Conservation (phyloP, 2,797 vertebrate species). For the Mus caroli region DNA sequence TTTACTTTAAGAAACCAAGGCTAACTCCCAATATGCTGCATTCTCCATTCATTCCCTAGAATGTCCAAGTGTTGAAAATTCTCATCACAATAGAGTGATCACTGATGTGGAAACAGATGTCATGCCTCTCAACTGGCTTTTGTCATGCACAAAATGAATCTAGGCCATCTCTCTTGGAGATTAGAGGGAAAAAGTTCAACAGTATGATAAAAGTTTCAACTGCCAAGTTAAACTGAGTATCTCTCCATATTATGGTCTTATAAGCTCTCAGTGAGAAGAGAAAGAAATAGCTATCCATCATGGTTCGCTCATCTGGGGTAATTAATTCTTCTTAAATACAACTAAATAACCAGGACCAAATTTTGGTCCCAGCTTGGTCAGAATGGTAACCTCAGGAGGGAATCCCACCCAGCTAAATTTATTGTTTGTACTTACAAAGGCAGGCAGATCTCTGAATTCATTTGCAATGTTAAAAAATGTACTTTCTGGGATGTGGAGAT, state of each 20-base stretch:
- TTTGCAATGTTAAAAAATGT: neutral
- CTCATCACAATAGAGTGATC: constrained; percentile 66
- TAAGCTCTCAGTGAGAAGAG: constrained; percentile 59
- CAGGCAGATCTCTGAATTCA: neutral
- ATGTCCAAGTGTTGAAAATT: constrained; percentile 42
- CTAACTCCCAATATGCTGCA: constrained; percentile 35
- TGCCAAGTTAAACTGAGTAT: constrained; percentile 65
- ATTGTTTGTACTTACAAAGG: neutral
- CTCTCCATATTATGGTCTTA: constrained; percentile 62
- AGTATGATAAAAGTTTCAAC: constrained; percentile 60
- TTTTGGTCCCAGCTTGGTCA: neutral
- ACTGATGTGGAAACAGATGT: constrained; percentile 66
- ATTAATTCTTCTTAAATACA: constrained; percentile 50
- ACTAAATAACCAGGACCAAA: neutral
- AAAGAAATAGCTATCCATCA: constrained; percentile 45
- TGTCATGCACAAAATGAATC: constrained; percentile 71
- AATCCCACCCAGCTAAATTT: neutral
- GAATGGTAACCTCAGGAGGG: neutral
- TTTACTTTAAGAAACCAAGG: constrained; percentile 56
- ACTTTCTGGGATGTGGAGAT: neutral
- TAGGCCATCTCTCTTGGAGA: constrained; percentile 75
- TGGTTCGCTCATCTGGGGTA: constrained; percentile 28
- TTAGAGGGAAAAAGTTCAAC: constrained; percentile 71
- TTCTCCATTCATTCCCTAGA: constrained; percentile 61
- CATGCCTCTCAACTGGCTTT: constrained; percentile 73